Conservation (phyloP, 2,888 invertebrate species). For the Mallateleia sp. region DNA sequence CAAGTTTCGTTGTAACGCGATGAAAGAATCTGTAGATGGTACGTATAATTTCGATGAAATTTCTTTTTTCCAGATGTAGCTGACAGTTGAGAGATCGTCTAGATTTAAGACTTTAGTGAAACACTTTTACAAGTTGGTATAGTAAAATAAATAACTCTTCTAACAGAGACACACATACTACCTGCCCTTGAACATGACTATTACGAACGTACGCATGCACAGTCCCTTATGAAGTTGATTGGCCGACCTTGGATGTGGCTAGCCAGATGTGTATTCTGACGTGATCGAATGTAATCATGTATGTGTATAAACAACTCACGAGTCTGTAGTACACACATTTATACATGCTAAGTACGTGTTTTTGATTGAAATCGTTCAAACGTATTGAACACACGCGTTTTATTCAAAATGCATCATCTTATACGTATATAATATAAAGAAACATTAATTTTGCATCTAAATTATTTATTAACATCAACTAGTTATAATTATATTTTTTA, state of each 20-base stretch:
- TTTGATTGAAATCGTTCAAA: conserved; percentile 34
- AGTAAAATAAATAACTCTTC: conserved; percentile 84
- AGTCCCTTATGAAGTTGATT: conserved; percentile 85
- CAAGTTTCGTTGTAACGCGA: no score
- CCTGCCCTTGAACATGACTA: conserved; percentile 81
- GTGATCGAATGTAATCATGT: conserved; percentile 62
- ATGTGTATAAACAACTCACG: conserved; percentile 29
- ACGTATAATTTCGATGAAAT: background rate
- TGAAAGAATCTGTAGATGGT: no score
- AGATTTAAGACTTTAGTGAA: conserved; percentile 32
- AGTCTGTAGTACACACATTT: conserved; percentile 16
- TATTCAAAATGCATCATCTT: conserved; percentile 26
- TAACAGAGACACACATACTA: conserved; percentile 54
- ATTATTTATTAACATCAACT: no score
- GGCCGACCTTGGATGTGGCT: conserved; percentile 88
- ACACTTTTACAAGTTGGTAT: conserved; percentile 49
- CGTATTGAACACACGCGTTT: conserved; percentile 29
- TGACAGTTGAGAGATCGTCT: conserved; percentile 13
- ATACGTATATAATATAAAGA: no score
- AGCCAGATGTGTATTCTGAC: conserved; percentile 82
- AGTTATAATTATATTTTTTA: no score
- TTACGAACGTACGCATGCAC: conserved; percentile 62
- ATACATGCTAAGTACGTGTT: conserved; percentile 9
- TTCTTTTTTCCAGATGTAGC: background rate
- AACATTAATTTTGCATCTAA: no score